Evolutionary conservation across 2,888 invertebrate species (phyloP), one percentile per base, ranked within the genome.

Genomic region (Stramonita haemastoma): DNA sequence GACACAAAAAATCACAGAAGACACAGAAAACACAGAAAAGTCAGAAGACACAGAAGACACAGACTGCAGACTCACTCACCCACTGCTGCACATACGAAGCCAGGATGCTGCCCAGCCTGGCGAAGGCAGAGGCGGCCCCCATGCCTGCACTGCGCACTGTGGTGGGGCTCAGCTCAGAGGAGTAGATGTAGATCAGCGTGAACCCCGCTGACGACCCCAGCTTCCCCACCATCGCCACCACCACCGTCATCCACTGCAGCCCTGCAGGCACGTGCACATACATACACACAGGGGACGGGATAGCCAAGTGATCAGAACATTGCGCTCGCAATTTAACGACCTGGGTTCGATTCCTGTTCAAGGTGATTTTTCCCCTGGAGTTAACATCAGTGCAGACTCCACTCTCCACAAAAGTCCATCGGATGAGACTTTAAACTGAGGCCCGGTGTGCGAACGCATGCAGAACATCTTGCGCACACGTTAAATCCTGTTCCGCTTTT

Each of bases 91-190:
- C 91, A 79, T 93, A 93, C 5, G 93, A 93, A 8, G 93, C 92
- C 15, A 93, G 73, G 92, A 93, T 93, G 70, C 91, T 90, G 60
- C 93, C 93, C 5, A 92, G 88, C 34, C 93, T 89, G 26, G 93
- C 93, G 34, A 91, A 89, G 22, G 91, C 91, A 36, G 93, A 93
- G 88, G 92, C 91, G 0, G 92, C 89, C 22, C 93, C 93, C 90
- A 93, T 91, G 15, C 92, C 93, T 0, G 90, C 91, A 84, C 92
- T 93, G 29, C 93, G 86, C 4, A 93, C 92, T n/a, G 91, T 91
- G 1, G 93, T 93, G 6, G 93, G 93, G 89, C 89, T 92, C 8
- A 93, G 89, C 89, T 93, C 93, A 0, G 93, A 91, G 19, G 93
- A 91, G 70, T 91, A 90, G 0, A 92, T 87, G 89, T 92, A 93